Percentiles rank a stretch among this genome's conserved stretches.
These are phyloP conservation scores for Lasioglossum vierecki DNA, from an alignment of 2,888 invertebrate genomes.

Conservation along the genomic window DNA sequence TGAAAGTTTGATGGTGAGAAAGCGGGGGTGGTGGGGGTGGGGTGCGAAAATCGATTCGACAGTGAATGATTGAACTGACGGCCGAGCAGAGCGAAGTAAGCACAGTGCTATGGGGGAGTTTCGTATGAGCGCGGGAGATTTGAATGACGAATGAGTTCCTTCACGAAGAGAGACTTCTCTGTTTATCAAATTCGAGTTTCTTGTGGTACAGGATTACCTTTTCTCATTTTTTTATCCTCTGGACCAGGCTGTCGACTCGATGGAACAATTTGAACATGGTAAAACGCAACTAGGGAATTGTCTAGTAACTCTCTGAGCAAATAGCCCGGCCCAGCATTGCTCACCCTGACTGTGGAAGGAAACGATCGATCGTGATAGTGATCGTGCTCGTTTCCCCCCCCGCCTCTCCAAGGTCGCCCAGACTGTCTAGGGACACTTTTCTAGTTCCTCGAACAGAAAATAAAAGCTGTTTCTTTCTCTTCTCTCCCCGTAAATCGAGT, in stretches of 20 bases:
- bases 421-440: background rate
- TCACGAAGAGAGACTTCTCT: slow-evolving; percentile 16
- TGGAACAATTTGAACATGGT: background rate
- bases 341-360: background rate
- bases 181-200: background rate
- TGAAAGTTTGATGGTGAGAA: slow-evolving; percentile 35
- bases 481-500: slow-evolving; percentile 21
- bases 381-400: background rate
- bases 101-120: slow-evolving; percentile 12
- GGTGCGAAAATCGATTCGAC: slow-evolving; percentile 6
- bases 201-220: background rate
- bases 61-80: slow-evolving; percentile 12
- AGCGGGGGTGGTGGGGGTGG: background rate
- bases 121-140: background rate
- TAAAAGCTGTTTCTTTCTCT: slow-evolving; percentile 12
- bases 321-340: background rate
- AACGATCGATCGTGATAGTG: background rate
- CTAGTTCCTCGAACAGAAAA: background rate
- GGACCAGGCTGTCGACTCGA: background rate
- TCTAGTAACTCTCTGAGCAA: background rate
- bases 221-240: background rate
- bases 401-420: background rate
- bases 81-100: slow-evolving; percentile 9
- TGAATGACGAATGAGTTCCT: slow-evolving; percentile 27
- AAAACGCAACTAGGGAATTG: background rate